Evolutionary conservation across 2,797 vertebrate genomes (phyloP).

Genomic region (Sebastes kiyomatsui): DNA sequence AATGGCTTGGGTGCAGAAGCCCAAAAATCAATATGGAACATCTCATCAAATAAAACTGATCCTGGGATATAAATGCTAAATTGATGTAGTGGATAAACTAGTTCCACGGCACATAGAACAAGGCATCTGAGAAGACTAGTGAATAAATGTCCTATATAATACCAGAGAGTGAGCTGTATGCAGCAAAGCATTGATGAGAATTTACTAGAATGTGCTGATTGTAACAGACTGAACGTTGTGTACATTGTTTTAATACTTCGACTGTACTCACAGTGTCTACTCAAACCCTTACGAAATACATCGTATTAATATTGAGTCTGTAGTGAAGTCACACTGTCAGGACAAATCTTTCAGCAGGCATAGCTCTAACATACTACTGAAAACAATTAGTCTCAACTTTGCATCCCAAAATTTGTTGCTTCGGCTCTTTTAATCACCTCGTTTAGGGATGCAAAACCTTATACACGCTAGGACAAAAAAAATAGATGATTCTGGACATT

Average conservation of each 20-base stretch:
- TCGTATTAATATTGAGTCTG: background rate
- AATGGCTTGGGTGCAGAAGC: slow-evolving; percentile 17
- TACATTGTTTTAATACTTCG: slow-evolving; percentile 4
- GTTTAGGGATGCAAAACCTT: background rate
- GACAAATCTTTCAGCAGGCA: background rate
- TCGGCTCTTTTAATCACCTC: background rate
- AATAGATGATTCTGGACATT: background rate
- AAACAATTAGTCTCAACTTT: background rate
- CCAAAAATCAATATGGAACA: background rate
- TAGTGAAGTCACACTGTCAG: background rate
- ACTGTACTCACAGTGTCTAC: background rate
- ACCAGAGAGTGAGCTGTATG: background rate
- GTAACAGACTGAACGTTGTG: slow-evolving; percentile 4
- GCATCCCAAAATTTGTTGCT: background rate
- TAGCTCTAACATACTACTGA: background rate
- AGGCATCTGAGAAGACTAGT: slow-evolving; percentile 44
- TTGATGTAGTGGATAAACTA: slow-evolving; percentile 15
- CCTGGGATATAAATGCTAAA: background rate
- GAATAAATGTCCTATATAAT: background rate
- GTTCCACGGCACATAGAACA: slow-evolving; percentile 38
- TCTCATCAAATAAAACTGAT: slow-evolving; percentile 1
- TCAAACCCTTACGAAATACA: background rate
- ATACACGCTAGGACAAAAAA: background rate
- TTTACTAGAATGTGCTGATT: slow-evolving; percentile 28
- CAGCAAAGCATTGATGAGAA: background rate